Evolutionary conservation across 1,140 invertebrate genomes (phyloP), one percentile per base, ranked within the genome.

Genomic region (Brachionus calyciflorus): DNA sequence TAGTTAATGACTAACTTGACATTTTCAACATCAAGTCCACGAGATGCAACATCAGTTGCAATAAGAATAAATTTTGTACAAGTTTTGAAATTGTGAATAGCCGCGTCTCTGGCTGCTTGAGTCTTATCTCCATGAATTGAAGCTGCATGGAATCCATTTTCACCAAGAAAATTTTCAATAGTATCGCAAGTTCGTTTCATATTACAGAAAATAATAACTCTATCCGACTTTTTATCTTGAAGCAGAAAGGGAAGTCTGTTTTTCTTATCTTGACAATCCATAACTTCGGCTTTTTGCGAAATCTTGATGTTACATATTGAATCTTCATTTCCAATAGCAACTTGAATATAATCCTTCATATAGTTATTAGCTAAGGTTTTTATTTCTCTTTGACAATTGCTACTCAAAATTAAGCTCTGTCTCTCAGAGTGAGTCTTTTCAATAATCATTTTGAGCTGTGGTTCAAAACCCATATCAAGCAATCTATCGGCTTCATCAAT

Each of bases 391-490:
- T 96, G 96, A 87, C 99, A 99, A 77, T 96, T 99, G 55, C 96
- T 96, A 48, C 94, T 98, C 86, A 99, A 99, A 96, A 99, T 99
- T 46, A 98, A 90, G 14, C 96, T 99, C 84, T 98, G 94, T 41
- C 81, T 93, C 89, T 5, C 88, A 85, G 79, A n/a, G 12, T 10
- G 21, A 57, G 26, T 57, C 14, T 49, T 14, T 49, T 49, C 21
- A 49, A 94, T 88, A 46, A 96, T 88, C 78, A 88, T 89, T 44
- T 91, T 88, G 40, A 96, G 89, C 30, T 88, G 89, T 44, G 96
- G 95, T 84, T 98, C 96, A 85, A 99, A 99, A 85, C 96, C 96
- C 96, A 98, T 98, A 87, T 98, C 95, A 83, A 98, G 88, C 94
- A 98, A 98, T 79, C 95, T 89, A 82, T 89, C 88, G 78, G 89